These are phyloP conservation scores for Anhinga anhinga DNA, from an alignment of 2,113 vertebrate genomes.

Conservation along the genomic window DNA sequence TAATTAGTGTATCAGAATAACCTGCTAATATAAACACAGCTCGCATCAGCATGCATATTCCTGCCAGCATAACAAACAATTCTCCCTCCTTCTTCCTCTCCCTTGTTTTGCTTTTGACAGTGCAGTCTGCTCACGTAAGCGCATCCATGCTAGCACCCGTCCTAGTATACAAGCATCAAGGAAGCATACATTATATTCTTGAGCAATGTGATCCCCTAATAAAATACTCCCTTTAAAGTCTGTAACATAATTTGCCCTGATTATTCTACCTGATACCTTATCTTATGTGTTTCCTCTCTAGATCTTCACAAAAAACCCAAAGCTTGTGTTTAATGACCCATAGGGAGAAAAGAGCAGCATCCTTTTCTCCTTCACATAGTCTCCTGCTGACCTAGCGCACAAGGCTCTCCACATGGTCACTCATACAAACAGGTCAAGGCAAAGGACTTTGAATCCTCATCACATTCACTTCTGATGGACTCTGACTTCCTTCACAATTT, in stretches of 20 bases:
- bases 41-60: not conserved
- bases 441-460: not conserved
- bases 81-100: not conserved
- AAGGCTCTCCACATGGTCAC: not conserved
- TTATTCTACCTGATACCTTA: not conserved
- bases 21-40: not conserved
- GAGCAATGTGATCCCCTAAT: not conserved
- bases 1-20: slow-evolving; percentile 1
- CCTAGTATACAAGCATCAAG: not conserved
- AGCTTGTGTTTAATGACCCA: not conserved
- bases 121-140: not conserved
- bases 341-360: not conserved
- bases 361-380: not conserved
- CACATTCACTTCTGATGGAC: not conserved
- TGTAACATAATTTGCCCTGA: not conserved
- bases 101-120: not conserved
- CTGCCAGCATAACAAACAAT: not conserved
- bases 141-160: not conserved
- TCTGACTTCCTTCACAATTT: not conserved
- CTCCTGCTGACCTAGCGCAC: not conserved
- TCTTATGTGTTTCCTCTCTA: not conserved
- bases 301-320: not conserved
- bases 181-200: not conserved
- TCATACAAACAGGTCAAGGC: not conserved
- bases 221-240: not conserved